These are phyloP conservation scores for Halcyon senegalensis DNA, from an alignment of 2,113 vertebrate species.

Conservation along the genomic window DNA sequence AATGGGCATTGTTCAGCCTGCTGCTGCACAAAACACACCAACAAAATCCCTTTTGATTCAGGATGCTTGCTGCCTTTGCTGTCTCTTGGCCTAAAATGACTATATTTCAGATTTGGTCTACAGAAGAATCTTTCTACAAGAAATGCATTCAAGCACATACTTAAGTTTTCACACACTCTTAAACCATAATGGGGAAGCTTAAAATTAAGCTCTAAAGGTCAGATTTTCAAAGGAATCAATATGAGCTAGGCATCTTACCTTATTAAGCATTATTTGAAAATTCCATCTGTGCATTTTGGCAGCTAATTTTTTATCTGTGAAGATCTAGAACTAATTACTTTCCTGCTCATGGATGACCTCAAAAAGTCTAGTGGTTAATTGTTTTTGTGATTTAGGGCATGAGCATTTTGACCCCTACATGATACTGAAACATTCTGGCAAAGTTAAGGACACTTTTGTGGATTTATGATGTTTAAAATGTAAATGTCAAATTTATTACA, in stretches of 20 bases:
- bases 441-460: slow-evolving; percentile 22
- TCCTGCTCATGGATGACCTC: not conserved
- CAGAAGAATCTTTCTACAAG: not conserved
- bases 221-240: slow-evolving; percentile 44
- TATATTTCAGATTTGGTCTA: not conserved
- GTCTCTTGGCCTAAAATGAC: not conserved
- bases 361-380: slow-evolving; percentile 52
- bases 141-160: not conserved
- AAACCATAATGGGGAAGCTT: slow-evolving; percentile 15
- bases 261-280: slow-evolving; percentile 55
- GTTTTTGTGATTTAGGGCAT: slow-evolving; percentile 35
- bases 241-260: not conserved
- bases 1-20: slow-evolving; percentile 1
- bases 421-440: slow-evolving; percentile 21
- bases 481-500: slow-evolving; percentile 32
- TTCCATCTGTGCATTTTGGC: slow-evolving; percentile 32
- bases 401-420: not conserved
- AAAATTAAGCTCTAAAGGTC: slow-evolving; percentile 56
- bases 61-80: not conserved
- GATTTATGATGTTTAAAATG: slow-evolving; percentile 38
- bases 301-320: slow-evolving; percentile 46
- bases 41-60: not conserved
- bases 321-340: slow-evolving; percentile 45
- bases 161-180: slow-evolving; percentile 16
- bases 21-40: not conserved